Conservation (phyloP, 2,113 vertebrate genomes). For the rat (Rattus norvegicus) region GRCr8 NC_086033.1:89141001-89141500, state of each 20-base stretch:
- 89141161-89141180: not conserved
- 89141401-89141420: not conserved
- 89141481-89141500: not conserved
- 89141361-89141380: not conserved
- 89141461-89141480: not conserved
- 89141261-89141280: not conserved
- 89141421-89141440: constrained; percentile 28
- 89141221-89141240: not conserved
- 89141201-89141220: constrained; percentile 4
- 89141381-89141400: not conserved
- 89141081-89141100: not conserved
- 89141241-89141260: not conserved
- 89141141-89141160: not conserved
- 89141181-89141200: not conserved
- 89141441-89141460: constrained; percentile 46
- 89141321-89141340: not conserved
- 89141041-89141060: not conserved
- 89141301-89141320: not conserved
- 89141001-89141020: not conserved
- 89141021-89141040: not conserved
- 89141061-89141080: not conserved
- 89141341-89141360: not conserved
- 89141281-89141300: not conserved
- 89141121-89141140: not conserved
- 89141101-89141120: constrained; percentile 12